Evolutionary conservation across 2,888 invertebrate genomes (phyloP).

Genomic region (Dryocosmus kuriphilus): DNA sequence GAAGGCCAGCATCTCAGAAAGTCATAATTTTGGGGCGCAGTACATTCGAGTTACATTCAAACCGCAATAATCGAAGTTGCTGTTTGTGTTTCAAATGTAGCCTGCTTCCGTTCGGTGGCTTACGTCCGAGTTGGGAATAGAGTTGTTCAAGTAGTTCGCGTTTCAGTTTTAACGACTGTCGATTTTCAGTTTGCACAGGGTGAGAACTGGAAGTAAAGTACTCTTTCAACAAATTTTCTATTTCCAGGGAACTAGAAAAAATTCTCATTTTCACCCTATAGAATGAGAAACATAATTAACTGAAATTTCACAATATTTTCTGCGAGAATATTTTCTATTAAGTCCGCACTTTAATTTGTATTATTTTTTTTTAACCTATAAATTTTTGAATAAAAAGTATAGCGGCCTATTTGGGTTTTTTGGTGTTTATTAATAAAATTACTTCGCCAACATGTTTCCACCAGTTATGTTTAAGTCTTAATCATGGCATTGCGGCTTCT

Average conservation of each 20-base stretch:
- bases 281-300: neutral
- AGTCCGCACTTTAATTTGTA: too few species aligned
- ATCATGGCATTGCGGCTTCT: too few species aligned
- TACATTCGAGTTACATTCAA: constrained; percentile 1
- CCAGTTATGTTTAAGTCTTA: too few species aligned
- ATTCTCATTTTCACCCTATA: neutral
- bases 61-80: constrained; percentile 40
- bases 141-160: constrained; percentile 28
- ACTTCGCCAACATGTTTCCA: too few species aligned
- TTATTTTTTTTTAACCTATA: too few species aligned
- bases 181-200: constrained; percentile 15
- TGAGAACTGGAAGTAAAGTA: constrained; percentile 2
- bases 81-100: constrained; percentile 38
- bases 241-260: neutral
- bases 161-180: constrained; percentile 11
- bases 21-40: constrained; percentile 7
- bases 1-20: neutral
- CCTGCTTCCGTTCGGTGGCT: neutral
- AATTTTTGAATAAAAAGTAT: too few species aligned
- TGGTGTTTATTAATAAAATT: too few species aligned
- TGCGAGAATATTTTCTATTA: too few species aligned
- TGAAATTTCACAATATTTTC: neutral
- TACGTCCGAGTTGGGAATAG: constrained; percentile 8
- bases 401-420: too few species aligned
- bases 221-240: neutral